Conservation (phyloP, 2,888 invertebrate species). For the Pogonocherus hispidulus region DNA sequence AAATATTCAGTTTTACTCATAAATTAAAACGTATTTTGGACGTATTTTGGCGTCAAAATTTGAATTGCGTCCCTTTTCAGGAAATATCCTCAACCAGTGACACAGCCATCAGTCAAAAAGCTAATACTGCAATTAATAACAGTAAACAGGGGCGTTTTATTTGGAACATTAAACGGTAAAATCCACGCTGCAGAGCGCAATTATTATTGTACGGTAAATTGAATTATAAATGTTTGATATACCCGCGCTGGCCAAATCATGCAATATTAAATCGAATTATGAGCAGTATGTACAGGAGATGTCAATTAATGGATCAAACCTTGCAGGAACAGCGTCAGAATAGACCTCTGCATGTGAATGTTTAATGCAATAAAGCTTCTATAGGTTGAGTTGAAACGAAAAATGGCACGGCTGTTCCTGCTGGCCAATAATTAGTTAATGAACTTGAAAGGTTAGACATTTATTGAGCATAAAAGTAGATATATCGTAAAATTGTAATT, state of each 20-base stretch:
- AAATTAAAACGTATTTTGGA: no score
- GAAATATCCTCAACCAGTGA: neutral
- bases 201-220: conserved; percentile 18
- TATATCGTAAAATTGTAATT: no score
- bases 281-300: neutral
- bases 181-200: neutral
- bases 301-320: conserved; percentile 10
- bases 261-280: conserved; percentile 33
- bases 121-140: conserved; percentile 10
- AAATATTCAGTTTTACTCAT: no score
- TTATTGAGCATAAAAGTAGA: no score
- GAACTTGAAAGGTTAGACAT: no score
- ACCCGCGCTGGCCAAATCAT: conserved; percentile 17
- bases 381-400: neutral
- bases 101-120: neutral
- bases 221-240: conserved; percentile 29
- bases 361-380: neutral
- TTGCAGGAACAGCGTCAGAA: neutral
- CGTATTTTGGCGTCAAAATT: no score
- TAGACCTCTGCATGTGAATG: neutral
- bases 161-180: neutral
- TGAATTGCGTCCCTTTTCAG: neutral
- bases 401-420: neutral
- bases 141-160: conserved; percentile 7
- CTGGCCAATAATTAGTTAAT: neutral